Percentiles rank a stretch among this genome's conserved stretches.
Conservation (phyloP, 30 jellyfish, hydroid and myxozoan genomes). For the Cassiopea xamachana region DNA sequence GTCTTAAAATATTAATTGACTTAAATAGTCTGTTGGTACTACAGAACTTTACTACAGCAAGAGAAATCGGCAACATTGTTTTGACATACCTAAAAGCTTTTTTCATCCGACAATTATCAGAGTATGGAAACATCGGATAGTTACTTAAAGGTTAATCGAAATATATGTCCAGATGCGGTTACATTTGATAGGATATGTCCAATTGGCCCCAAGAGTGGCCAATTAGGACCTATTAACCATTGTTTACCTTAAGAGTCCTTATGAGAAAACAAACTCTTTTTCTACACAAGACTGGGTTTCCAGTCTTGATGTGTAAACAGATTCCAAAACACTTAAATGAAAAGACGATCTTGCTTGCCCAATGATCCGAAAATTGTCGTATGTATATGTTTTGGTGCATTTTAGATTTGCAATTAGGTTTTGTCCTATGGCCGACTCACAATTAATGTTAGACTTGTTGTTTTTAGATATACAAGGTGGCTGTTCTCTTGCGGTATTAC, state of each 20-base stretch:
- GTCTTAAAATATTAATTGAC: too few relatives aligned
- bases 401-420: background rate
- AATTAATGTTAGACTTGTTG: background rate
- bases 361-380: background rate
- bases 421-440: background rate
- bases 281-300: background rate
- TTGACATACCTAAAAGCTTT: background rate
- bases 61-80: background rate
- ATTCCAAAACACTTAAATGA: background rate
- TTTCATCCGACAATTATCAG: background rate
- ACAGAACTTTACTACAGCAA: background rate
- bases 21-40: too few relatives aligned
- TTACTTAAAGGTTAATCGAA: background rate
- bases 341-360: background rate
- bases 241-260: background rate
- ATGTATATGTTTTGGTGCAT: background rate
- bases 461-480: background rate
- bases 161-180: background rate
- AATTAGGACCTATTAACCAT: background rate
- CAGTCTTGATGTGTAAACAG: background rate
- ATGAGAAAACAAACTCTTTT: background rate
- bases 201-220: background rate
- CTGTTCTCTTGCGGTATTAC: background rate
- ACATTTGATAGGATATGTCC: background rate
- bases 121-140: background rate